phyloP scores from a whole-genome alignment of 2,888 invertebrate species.

The Ormyrus rosae region DNA sequence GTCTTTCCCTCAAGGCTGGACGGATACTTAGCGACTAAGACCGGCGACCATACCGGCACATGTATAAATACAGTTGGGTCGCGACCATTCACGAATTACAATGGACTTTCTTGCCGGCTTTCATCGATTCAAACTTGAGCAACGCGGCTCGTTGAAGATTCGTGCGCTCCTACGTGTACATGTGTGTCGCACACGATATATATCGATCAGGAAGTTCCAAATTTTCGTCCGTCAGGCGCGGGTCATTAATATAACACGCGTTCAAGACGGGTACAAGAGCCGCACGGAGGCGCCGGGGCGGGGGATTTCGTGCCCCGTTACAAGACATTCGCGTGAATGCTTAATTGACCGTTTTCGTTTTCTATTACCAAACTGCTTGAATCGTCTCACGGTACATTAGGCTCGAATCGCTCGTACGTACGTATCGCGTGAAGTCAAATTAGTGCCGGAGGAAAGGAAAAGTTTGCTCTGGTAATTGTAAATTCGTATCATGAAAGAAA shows the following conservation, averaged over 20 bases:
- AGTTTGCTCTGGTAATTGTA: not conserved
- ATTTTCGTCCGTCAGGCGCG: constrained; percentile 12
- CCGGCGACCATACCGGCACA: constrained; percentile 71
- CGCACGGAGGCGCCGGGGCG: not conserved
- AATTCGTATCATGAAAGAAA: not conserved
- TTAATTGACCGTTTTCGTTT: constrained; percentile 30
- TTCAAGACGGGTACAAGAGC: not conserved
- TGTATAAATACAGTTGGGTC: constrained; percentile 75
- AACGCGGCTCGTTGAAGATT: constrained; percentile 71
- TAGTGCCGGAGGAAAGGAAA: constrained; percentile 6
- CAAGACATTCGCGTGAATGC: constrained; percentile 32
- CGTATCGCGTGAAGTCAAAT: not conserved
- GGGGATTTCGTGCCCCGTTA: not conserved
- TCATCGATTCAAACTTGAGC: constrained; percentile 73
- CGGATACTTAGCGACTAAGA: constrained; percentile 70
- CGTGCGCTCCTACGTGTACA: constrained; percentile 66
- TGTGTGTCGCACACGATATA: constrained; percentile 58
- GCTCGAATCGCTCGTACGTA: not conserved
- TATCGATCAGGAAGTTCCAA: constrained; percentile 53
- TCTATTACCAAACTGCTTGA: constrained; percentile 35
- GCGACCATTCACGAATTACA: constrained; percentile 75
- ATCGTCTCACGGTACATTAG: constrained; percentile 5
- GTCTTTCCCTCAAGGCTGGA: constrained; percentile 64
- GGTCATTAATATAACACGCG: constrained; percentile 43
- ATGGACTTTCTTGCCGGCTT: constrained; percentile 76